These are phyloP conservation scores for Pyxicephalus adspersus DNA, from an alignment of 2,113 vertebrate species.

Conservation along the genomic window DNA sequence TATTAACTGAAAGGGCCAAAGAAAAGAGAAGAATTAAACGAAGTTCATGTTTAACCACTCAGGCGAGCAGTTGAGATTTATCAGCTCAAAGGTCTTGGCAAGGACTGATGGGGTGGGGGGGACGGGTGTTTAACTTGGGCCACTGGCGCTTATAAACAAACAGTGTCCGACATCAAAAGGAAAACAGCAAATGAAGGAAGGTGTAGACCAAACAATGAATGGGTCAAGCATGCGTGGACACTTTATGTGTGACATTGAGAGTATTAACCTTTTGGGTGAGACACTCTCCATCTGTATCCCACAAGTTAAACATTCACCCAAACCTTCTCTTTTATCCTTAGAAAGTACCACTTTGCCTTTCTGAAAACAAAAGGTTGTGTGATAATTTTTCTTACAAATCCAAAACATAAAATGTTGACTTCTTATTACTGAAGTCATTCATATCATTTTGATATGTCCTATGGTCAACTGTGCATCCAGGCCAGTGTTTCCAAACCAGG, in stretches of 20 bases:
- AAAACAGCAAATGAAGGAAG: constrained; percentile 71
- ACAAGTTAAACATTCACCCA: constrained; percentile 16
- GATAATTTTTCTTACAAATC: too few relatives aligned
- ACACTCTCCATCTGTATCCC: background rate
- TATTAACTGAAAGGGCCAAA: constrained; percentile 63
- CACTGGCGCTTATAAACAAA: constrained; percentile 76
- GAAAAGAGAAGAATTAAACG: constrained; percentile 49
- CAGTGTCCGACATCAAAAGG: constrained; percentile 75
- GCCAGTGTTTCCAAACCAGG: too few relatives aligned
- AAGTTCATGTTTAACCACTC: constrained; percentile 69
- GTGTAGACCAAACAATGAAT: constrained; percentile 72
- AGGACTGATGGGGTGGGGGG: constrained; percentile 58
- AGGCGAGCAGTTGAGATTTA: constrained; percentile 66
- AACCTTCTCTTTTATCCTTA: too few relatives aligned
- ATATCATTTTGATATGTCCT: too few relatives aligned
- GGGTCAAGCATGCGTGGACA: constrained; percentile 65
- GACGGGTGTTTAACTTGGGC: constrained; percentile 68
- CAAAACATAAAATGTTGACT: too few relatives aligned
- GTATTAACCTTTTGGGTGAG: constrained; percentile 63
- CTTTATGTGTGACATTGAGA: constrained; percentile 60
- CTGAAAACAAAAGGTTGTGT: too few relatives aligned
- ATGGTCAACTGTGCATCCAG: too few relatives aligned
- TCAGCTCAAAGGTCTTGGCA: constrained; percentile 67
- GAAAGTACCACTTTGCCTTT: too few relatives aligned
- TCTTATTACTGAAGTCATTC: too few relatives aligned